These are phyloP conservation scores for Papilio machaon DNA, from an alignment of 1,140 invertebrate species.

Conservation along the genomic window DNA sequence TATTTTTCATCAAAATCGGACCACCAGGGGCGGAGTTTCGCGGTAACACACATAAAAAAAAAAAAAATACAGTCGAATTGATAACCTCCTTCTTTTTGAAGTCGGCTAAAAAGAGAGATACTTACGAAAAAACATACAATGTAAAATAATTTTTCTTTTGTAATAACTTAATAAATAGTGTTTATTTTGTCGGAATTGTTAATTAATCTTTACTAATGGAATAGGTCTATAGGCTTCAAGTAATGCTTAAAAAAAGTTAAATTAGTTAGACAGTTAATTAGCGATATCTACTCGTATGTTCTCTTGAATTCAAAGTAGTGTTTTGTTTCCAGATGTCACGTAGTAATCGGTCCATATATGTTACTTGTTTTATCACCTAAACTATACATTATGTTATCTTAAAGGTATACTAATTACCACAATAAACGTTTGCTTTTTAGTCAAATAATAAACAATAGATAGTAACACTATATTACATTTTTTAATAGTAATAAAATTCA, in stretches of 20 bases:
- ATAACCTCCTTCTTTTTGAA: too few relatives aligned
- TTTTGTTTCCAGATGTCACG: not conserved
- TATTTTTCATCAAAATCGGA: too few relatives aligned
- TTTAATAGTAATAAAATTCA: slow-evolving; percentile 15
- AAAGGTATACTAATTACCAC: not conserved
- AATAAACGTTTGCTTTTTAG: not conserved
- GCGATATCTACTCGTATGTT: not conserved
- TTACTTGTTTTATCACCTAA: not conserved
- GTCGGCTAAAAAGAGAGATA: too few relatives aligned
- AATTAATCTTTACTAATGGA: not conserved
- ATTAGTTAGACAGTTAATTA: not conserved
- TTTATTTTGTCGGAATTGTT: not conserved
- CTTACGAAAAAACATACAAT: too few relatives aligned
- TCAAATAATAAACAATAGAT: not conserved
- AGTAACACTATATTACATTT: not conserved
- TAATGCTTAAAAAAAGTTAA: not conserved
- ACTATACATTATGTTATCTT: not conserved
- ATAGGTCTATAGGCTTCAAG: not conserved
- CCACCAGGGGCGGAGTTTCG: too few relatives aligned
- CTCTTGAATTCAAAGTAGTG: not conserved
- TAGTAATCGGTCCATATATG: not conserved
- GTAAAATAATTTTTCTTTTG: too few relatives aligned
- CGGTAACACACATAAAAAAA: too few relatives aligned
- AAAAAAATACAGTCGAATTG: too few relatives aligned
- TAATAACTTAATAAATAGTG: not conserved